Base-by-base conservation (phyloP, 92 coral and sea anemone species). In the Micromussa lordhowensis region DNA sequence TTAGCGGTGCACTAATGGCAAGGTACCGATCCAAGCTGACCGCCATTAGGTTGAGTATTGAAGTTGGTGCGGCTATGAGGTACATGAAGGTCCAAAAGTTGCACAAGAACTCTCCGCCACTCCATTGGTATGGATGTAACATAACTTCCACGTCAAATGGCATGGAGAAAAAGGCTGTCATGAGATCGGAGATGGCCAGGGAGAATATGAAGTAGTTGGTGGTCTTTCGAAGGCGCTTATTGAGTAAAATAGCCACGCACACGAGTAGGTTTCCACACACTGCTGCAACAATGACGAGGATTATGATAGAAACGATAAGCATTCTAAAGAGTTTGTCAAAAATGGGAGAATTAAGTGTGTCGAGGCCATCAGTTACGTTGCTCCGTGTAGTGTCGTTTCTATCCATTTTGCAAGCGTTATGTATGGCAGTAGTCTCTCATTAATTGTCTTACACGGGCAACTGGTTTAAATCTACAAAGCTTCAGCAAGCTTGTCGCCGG, bases 141-240 rank as follows among this genome's bases (percentile, higher is more conserved):
- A 86, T 75, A 61, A 35, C 75, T 32, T 95, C 94, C 57, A 94
- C 98, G 44, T 95, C 98, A 34, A 95, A 87, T 4, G 96, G 90
- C 98, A 95, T 95, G 13, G 95, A 89, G n/a, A 94, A 84, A 55
- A 84, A 86, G 5, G 96, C 96, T 48, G 98, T 94, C 34, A 95
- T 73, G 49, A 95, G 89, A 71, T 95, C 98, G 17, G 95, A 90
- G n/a, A 95, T 84, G 4, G 96, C 96, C 79, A 95, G 90, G 6
- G 98, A 95, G 82, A 95, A 94, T 69, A 95, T 95, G 86, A 95
- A 95, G 80, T 90, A 85, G 80, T 94, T 95, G 73, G 98, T 94
- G 0, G 93, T 72, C 35, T 92, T 90, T 55, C 95, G 96, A 24
- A 95, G 91, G 32, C 94, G 91, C 68, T 90, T 87, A 79, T 95